Percentiles rank a stretch among this genome's conserved stretches.
phyloP scores from a whole-genome alignment of 1,140 invertebrate genomes.

The Trichoplusia ni region DNA sequence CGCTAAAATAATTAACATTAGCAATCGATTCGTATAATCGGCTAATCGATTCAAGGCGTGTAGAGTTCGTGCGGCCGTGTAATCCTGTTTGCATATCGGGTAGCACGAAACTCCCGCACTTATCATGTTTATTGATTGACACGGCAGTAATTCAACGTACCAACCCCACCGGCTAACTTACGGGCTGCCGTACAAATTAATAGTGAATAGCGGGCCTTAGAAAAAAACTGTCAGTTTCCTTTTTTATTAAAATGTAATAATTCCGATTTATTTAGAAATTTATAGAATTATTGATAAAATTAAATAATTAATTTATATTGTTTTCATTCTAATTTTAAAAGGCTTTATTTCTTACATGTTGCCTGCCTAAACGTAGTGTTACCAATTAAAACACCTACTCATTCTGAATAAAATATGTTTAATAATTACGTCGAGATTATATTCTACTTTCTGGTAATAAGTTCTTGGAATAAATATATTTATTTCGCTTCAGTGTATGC shows the following conservation, averaged over 20 bases:
- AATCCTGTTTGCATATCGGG: constrained; percentile 76
- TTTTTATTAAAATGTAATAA: too few species aligned
- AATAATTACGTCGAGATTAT: too few species aligned
- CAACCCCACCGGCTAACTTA: constrained; percentile 50
- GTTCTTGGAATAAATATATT: neutral
- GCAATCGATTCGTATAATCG: constrained; percentile 44
- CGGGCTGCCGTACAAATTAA: neutral
- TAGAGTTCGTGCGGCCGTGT: constrained; percentile 59
- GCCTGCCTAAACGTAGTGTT: too few species aligned
- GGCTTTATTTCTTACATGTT: too few species aligned
- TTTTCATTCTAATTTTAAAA: too few species aligned
- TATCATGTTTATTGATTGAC: constrained; percentile 81
- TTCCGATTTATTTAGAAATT: too few species aligned
- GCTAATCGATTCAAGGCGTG: constrained; percentile 51
- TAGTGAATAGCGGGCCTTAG: constrained; percentile 12
- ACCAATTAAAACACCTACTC: too few species aligned
- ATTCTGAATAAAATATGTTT: too few species aligned
- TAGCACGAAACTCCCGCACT: constrained; percentile 73
- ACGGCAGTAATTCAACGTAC: constrained; percentile 72
- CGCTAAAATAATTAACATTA: constrained; percentile 23
- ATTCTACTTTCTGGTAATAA: too few species aligned
- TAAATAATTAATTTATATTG: too few species aligned
- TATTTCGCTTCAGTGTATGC: constrained; percentile 26
- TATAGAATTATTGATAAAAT: too few species aligned
- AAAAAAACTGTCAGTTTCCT: too few species aligned